phyloP scores from a whole-genome alignment of 2,888 invertebrate species.

The Agrilus biguttatus region DNA sequence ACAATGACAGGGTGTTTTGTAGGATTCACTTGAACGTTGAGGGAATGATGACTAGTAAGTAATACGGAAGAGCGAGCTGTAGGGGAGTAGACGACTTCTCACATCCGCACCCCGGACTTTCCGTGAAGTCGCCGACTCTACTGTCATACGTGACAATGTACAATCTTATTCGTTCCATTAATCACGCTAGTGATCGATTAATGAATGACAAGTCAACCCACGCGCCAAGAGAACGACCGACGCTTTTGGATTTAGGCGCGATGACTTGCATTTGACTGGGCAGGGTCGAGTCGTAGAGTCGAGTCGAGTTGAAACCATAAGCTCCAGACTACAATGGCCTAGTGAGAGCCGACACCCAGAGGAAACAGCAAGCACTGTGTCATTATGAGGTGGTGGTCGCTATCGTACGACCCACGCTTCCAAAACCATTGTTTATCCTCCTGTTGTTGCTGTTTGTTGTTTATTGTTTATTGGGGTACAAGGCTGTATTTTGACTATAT shows the following conservation, averaged over 20 bases:
- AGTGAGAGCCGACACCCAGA: slow-evolving; percentile 16
- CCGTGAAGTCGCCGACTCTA: too few species aligned
- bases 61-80: too few species aligned
- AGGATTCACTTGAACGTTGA: too few species aligned
- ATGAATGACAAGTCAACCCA: slow-evolving; percentile 17
- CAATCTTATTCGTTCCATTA: slow-evolving; percentile 16
- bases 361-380: slow-evolving; percentile 13
- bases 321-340: slow-evolving; percentile 17
- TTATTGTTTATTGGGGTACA: too few species aligned
- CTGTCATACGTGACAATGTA: slow-evolving; percentile 16
- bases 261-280: slow-evolving; percentile 17
- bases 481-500: too few species aligned
- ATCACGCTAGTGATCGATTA: slow-evolving; percentile 17
- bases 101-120: too few species aligned
- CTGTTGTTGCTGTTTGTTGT: too few species aligned
- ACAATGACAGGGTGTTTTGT: too few species aligned
- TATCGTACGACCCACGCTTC: slow-evolving; percentile 12
- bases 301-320: too few species aligned
- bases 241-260: slow-evolving; percentile 12
- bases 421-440: background rate
- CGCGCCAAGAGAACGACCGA: slow-evolving; percentile 11
- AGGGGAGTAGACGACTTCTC: too few species aligned
- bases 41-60: too few species aligned
- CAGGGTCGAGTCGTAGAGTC: slow-evolving; percentile 6
- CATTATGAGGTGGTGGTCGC: slow-evolving; percentile 17